Conservation (phyloP, 2,888 invertebrate species). For the Eledone cirrhosa region DNA sequence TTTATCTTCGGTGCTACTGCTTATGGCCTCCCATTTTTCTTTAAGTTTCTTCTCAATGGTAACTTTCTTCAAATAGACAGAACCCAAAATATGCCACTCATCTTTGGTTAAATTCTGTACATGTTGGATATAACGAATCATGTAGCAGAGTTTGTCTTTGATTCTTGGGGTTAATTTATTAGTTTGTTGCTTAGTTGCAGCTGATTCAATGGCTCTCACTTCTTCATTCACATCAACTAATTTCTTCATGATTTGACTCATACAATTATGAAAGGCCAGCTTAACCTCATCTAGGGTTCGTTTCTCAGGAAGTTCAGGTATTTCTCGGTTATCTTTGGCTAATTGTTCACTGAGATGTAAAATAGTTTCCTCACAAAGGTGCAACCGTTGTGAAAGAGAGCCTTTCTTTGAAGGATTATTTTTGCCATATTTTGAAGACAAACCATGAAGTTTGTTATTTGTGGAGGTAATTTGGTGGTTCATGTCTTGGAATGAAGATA, state of each 20-base stretch:
- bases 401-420: not conserved
- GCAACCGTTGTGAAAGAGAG: not conserved
- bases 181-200: constrained; percentile 16
- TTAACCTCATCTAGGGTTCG: constrained; percentile 29
- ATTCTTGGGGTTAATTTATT: constrained; percentile 25
- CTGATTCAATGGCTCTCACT: constrained; percentile 21
- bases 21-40: not conserved
- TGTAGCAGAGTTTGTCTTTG: constrained; percentile 44
- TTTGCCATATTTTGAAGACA: constrained; percentile 39
- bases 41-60: not conserved
- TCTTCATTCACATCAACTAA: constrained; percentile 42
- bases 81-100: constrained; percentile 54
- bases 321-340: constrained; percentile 37
- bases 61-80: constrained; percentile 20
- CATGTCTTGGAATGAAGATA: constrained; percentile 51
- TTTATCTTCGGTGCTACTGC: not conserved
- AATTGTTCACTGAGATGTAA: constrained; percentile 43
- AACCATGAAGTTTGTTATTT: constrained; percentile 46
- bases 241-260: constrained; percentile 48
- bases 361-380: constrained; percentile 47
- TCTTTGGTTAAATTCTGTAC: constrained; percentile 47
- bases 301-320: not conserved
- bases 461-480: constrained; percentile 48
- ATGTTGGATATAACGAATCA: constrained; percentile 50
- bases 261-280: constrained; percentile 49